Evolutionary conservation across 2,888 invertebrate genomes (phyloP).

Genomic region (Oxyteleia sp.): DNA sequence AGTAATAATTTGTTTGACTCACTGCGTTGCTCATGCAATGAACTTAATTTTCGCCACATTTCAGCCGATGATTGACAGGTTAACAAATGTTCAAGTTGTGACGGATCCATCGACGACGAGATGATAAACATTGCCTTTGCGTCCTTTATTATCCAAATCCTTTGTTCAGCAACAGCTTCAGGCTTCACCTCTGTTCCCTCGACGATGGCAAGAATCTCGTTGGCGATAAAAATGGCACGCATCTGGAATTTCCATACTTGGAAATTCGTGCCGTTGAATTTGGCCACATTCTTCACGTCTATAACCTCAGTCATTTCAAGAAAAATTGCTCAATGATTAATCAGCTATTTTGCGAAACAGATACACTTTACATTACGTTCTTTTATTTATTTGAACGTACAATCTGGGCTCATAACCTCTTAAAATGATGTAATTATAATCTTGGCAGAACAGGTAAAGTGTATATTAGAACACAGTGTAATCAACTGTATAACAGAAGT

Average conservation of each 20-base stretch:
- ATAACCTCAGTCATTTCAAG: no score
- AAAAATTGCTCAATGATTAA: no score
- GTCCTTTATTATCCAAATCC: no score
- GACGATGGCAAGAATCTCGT: slow-evolving; percentile 34
- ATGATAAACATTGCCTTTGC: no score
- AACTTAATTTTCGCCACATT: slow-evolving; percentile 18
- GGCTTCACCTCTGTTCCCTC: slow-evolving; percentile 43
- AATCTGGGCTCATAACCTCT: no score
- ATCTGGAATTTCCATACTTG: slow-evolving; percentile 53
- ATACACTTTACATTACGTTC: no score
- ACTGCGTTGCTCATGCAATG: slow-evolving; percentile 30
- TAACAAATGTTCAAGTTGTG: slow-evolving; percentile 33
- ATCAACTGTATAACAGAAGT: no score
- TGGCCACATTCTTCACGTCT: slow-evolving; percentile 4
- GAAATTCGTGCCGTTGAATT: slow-evolving; percentile 49
- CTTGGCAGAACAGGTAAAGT: no score
- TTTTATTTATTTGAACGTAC: no score
- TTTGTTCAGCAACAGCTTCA: slow-evolving; percentile 33
- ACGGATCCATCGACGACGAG: slow-evolving; percentile 51
- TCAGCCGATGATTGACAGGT: slow-evolving; percentile 14
- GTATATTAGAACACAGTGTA: no score
- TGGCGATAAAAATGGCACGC: slow-evolving; percentile 18
- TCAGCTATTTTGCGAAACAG: no score
- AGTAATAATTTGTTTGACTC: slow-evolving; percentile 27
- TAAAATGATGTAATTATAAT: no score